Evolutionary conservation across 2,888 invertebrate genomes (phyloP).

Genomic region (Itoplectis maculator): DNA sequence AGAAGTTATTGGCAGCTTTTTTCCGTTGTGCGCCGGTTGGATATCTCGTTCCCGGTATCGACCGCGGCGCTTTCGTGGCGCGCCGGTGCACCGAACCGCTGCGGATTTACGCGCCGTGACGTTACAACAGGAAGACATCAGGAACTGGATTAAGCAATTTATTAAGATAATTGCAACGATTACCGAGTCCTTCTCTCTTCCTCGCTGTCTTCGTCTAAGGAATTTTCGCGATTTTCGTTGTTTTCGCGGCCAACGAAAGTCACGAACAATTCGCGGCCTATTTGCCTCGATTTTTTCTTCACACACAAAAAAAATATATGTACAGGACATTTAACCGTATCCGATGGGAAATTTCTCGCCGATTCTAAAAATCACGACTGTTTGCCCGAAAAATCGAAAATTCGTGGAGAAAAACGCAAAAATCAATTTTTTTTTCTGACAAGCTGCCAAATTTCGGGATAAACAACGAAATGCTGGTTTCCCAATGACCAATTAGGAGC

Average conservation of each 20-base stretch:
- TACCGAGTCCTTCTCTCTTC: slow-evolving; percentile 20
- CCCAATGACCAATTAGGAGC: too few species aligned
- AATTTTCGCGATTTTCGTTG: slow-evolving; percentile 7
- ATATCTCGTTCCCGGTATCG: background rate
- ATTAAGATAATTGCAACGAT: slow-evolving; percentile 58
- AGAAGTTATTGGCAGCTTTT: background rate
- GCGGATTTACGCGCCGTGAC: slow-evolving; percentile 52
- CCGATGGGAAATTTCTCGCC: too few species aligned
- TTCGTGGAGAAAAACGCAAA: too few species aligned
- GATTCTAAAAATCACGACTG: too few species aligned
- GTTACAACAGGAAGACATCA: slow-evolving; percentile 54
- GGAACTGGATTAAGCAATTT: slow-evolving; percentile 56
- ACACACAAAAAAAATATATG: too few species aligned
- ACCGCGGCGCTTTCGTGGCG: background rate
- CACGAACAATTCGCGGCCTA: background rate
- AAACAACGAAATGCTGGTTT: too few species aligned
- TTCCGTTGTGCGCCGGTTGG: background rate
- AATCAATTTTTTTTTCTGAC: too few species aligned
- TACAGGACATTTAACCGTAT: too few species aligned
- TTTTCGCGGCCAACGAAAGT: background rate
- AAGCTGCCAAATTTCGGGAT: too few species aligned
- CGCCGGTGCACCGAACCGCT: slow-evolving; percentile 42
- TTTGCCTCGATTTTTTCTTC: too few species aligned
- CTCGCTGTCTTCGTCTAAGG: background rate
- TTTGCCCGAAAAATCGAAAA: too few species aligned